Evolutionary conservation across 2,888 invertebrate species (phyloP).

Genomic region (Poecilobothrus nobilitatus): DNA sequence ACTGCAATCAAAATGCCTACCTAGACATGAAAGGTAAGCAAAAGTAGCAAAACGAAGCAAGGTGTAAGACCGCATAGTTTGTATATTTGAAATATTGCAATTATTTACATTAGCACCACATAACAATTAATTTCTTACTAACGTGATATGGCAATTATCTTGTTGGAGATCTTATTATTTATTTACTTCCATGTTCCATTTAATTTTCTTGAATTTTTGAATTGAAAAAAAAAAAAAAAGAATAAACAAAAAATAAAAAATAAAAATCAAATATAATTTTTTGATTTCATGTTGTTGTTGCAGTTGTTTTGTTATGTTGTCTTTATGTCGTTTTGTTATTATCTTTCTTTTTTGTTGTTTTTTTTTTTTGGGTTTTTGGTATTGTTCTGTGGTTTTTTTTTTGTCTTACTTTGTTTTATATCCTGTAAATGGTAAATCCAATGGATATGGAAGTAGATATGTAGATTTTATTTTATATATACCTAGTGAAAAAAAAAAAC

Average conservation of each 20-base stretch:
- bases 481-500: no score
- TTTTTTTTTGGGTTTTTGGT: not conserved
- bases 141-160: slow-evolving; percentile 8
- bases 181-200: slow-evolving; percentile 20
- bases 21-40: slow-evolving; percentile 9
- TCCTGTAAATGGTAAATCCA: no score
- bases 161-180: not conserved
- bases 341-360: no score
- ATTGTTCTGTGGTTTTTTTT: no score
- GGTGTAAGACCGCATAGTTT: slow-evolving; percentile 6
- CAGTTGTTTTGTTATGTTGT: not conserved
- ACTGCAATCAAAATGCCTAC: slow-evolving; percentile 9
- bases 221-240: not conserved
- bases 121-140: slow-evolving; percentile 7
- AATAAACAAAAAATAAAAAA: no score
- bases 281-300: not conserved
- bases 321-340: not conserved
- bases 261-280: not conserved
- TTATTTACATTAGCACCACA: slow-evolving; percentile 10
- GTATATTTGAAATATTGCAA: slow-evolving; percentile 3
- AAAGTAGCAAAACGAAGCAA: slow-evolving; percentile 1
- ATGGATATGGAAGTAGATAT: no score
- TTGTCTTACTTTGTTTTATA: no score
- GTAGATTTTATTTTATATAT: no score
- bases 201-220: slow-evolving; percentile 2